These are phyloP conservation scores for Drosophila navojoa DNA, from an alignment of 1,140 invertebrate genomes.

Conservation along the genomic window DNA sequence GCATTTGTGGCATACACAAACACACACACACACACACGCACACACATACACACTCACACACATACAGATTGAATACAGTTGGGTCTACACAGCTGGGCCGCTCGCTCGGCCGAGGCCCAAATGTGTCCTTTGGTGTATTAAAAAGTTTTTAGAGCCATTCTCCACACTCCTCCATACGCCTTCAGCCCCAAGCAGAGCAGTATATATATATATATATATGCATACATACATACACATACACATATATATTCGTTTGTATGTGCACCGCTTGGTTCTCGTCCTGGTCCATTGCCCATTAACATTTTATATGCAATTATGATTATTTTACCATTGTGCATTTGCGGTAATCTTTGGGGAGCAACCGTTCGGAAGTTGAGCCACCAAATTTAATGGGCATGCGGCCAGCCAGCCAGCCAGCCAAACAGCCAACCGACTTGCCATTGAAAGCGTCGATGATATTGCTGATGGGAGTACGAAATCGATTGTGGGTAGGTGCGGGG, in stretches of 20 bases:
- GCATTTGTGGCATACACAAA: conserved; percentile 73
- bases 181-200: too few species aligned
- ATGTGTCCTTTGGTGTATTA: conserved; percentile 82
- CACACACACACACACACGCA: conserved; percentile 22
- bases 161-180: conserved; percentile 25
- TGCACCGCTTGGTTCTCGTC: conserved; percentile 23
- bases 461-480: conserved; percentile 6
- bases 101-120: conserved; percentile 53
- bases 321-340: conserved; percentile 82
- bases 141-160: conserved; percentile 66
- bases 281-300: conserved; percentile 77
- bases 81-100: conserved; percentile 16
- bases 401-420: conserved; percentile 12
- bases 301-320: conserved; percentile 82
- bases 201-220: conserved; percentile 2
- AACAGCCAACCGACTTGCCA: conserved; percentile 23
- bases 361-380: conserved; percentile 63
- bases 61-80: not conserved
- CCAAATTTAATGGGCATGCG: conserved; percentile 64
- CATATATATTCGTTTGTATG: not conserved
- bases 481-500: not conserved
- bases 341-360: conserved; percentile 78
- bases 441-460: conserved; percentile 23
- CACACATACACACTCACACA: conserved; percentile 10
- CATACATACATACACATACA: not conserved